A percentile compares a stretch with the other conserved stretches of the same genome.
Evolutionary conservation across 2,888 invertebrate species (phyloP).

Genomic region (Buathra laborator): DNA sequence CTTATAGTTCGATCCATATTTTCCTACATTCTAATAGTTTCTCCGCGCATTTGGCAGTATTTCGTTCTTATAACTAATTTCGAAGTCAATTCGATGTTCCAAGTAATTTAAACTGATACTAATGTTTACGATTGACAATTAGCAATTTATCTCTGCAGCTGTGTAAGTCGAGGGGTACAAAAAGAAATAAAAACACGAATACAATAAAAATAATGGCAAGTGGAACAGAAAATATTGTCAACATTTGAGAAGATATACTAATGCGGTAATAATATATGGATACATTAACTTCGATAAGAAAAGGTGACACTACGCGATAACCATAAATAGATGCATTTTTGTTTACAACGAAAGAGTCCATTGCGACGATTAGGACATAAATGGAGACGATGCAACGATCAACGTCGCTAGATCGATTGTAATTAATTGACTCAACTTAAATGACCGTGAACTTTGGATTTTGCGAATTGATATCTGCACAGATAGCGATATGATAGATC

Average conservation of each 20-base stretch:
- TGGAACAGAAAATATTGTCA: too few species aligned
- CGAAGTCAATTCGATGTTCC: too few species aligned
- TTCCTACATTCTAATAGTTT: too few species aligned
- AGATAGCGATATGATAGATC: background rate
- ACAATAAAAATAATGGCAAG: too few species aligned
- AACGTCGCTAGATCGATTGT: background rate
- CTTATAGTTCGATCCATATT: too few species aligned
- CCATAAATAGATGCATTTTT: background rate
- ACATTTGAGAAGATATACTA: background rate
- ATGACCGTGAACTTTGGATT: constrained; percentile 1
- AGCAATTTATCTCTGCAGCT: too few species aligned
- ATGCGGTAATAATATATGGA: background rate
- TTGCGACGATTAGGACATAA: background rate
- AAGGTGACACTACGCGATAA: background rate
- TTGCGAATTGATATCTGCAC: background rate
- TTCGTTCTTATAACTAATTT: too few species aligned
- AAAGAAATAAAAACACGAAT: too few species aligned
- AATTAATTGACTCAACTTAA: background rate
- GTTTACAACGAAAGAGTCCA: background rate
- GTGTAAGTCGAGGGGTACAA: too few species aligned
- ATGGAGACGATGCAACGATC: constrained; percentile 1
- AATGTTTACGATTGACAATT: too few species aligned
- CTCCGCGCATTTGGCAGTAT: too few species aligned
- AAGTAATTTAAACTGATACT: too few species aligned
- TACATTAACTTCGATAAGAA: background rate